Evolutionary conservation across 64 coral and sea anemone species (phyloP).

Genomic region (Hydrozoanthus tunicans): DNA sequence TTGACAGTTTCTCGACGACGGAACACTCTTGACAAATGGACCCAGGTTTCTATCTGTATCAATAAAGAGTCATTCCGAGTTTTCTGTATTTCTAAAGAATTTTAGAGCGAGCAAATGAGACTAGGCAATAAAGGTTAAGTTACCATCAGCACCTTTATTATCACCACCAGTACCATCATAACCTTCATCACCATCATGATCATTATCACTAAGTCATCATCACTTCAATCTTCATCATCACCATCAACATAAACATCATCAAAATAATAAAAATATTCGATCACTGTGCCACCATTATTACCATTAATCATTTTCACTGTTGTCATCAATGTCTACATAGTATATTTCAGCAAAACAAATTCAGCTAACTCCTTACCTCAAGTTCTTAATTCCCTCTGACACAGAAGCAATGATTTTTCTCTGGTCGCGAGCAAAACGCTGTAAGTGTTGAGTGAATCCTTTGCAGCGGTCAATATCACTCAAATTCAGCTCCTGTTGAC

Average conservation of each 20-base stretch:
- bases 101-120: no score
- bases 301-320: not conserved
- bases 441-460: constrained; percentile 76
- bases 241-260: not conserved
- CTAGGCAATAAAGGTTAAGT: not conserved
- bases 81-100: no score
- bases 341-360: not conserved
- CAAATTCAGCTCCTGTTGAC: constrained; percentile 77
- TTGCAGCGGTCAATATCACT: constrained; percentile 88
- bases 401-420: constrained; percentile 64
- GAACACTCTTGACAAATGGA: no score
- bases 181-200: not conserved
- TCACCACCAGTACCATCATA: not conserved
- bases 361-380: constrained; percentile 55
- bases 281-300: not conserved
- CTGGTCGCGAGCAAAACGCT: constrained; percentile 68
- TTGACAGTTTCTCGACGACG: no score
- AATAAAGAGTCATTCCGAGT: no score
- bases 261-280: not conserved
- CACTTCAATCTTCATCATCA: not conserved
- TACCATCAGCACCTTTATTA: not conserved
- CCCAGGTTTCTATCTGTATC: no score
- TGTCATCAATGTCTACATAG: not conserved
- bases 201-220: not conserved
- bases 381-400: constrained; percentile 33